A percentile compares a stretch with the other conserved stretches of the same genome.
These are phyloP conservation scores for Drosophila diplacantha DNA, from an alignment of 2,888 invertebrate species.

Conservation along the genomic window DNA sequence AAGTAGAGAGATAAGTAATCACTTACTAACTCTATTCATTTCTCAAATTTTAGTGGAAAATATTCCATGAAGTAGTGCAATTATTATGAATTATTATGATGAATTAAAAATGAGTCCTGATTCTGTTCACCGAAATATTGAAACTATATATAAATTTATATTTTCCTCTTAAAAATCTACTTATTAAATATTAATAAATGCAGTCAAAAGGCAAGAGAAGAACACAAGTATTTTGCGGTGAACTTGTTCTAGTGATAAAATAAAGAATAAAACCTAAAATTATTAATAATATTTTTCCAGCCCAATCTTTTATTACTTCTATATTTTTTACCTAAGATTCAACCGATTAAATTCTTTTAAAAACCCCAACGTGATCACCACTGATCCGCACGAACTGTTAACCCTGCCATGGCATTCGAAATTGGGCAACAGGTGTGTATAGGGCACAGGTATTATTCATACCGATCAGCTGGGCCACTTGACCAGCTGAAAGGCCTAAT, in stretches of 20 bases:
- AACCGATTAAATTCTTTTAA: not conserved
- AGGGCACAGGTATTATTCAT: not conserved
- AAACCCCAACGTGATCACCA: not conserved
- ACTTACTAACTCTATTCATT: no score
- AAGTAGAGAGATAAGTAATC: no score
- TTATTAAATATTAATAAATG: not conserved
- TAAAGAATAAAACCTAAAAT: not conserved
- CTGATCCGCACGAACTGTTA: conserved; percentile 6
- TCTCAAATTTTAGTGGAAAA: no score
- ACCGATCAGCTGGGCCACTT: conserved; percentile 17
- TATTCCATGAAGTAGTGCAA: no score
- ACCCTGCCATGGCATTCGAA: conserved; percentile 5
- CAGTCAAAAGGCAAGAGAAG: not conserved
- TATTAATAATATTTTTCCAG: not conserved
- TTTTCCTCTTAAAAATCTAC: not conserved
- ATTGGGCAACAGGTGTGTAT: conserved; percentile 32
- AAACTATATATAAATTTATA: no score
- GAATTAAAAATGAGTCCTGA: no score
- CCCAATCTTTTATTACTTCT: not conserved
- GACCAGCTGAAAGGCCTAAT: conserved; percentile 32
- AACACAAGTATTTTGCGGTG: not conserved
- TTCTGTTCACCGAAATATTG: no score
- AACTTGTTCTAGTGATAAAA: not conserved
- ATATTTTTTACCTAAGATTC: not conserved
- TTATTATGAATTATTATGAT: no score